Conservation (phyloP, 2,888 invertebrate species). For the Nezara viridula region DNA sequence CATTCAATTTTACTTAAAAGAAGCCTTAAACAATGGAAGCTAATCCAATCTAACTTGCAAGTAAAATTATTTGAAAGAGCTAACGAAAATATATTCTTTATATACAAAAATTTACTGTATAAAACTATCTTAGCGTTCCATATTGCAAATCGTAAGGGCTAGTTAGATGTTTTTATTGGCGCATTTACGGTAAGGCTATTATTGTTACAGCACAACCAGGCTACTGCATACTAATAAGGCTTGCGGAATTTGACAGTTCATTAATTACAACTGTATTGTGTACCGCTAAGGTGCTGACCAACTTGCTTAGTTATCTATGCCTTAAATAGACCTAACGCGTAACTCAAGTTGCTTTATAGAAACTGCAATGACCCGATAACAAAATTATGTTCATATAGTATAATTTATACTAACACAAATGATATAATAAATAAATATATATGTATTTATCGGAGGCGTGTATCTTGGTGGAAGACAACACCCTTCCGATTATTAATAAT, state of each 20-base stretch:
- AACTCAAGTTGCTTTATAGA: background rate
- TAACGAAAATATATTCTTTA: too few relatives aligned
- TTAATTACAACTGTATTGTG: conserved; percentile 37
- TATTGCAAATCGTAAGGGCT: background rate
- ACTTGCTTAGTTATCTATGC: conserved; percentile 28
- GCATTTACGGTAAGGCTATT: background rate
- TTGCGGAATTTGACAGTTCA: conserved; percentile 37
- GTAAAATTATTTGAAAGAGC: too few relatives aligned
- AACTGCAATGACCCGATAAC: background rate
- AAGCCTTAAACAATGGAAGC: too few relatives aligned
- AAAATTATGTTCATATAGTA: background rate
- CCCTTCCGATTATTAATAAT: too few relatives aligned
- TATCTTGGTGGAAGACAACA: too few relatives aligned
- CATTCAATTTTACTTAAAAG: too few relatives aligned
- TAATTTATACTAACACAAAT: background rate
- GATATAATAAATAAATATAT: too few relatives aligned
- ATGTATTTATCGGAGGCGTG: too few relatives aligned
- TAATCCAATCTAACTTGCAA: too few relatives aligned
- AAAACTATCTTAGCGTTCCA: background rate
- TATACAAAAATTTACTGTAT: too few relatives aligned
- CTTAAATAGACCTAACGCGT: background rate
- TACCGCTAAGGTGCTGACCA: conserved; percentile 22
- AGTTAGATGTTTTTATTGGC: background rate
- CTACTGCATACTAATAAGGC: background rate
- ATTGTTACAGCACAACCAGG: background rate